These are phyloP conservation scores for Tridacna crocea DNA, from an alignment of 2,888 invertebrate species.

Conservation along the genomic window DNA sequence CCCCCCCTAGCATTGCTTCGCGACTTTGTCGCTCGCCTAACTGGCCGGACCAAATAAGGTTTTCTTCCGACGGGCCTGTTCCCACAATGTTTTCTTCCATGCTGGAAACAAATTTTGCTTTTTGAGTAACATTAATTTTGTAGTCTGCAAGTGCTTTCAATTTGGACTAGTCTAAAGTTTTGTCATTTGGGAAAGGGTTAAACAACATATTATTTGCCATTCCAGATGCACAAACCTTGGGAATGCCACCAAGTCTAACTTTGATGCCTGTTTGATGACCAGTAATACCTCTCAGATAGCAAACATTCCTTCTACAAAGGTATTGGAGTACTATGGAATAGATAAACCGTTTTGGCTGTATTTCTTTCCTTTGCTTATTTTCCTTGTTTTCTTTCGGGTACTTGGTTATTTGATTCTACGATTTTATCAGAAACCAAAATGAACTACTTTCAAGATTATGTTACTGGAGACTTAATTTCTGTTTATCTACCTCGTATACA, in stretches of 20 bases:
- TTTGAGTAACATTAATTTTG: too few species aligned
- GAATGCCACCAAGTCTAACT: constrained; percentile 58
- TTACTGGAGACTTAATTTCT: too few species aligned
- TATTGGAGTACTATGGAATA: constrained; percentile 62
- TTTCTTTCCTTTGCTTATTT: constrained; percentile 65
- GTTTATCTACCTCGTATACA: too few species aligned
- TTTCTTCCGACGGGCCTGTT: too few species aligned
- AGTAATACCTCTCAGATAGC: constrained; percentile 35
- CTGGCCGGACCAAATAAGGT: too few species aligned
- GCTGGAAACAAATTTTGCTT: too few species aligned
- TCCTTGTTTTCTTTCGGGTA: constrained; percentile 62
- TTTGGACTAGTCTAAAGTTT: too few species aligned
- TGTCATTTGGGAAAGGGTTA: not conserved
- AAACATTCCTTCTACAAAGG: constrained; percentile 60
- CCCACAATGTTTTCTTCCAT: too few species aligned
- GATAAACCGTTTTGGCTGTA: constrained; percentile 63
- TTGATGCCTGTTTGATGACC: constrained; percentile 39
- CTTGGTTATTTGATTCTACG: constrained; percentile 67
- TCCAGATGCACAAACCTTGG: constrained; percentile 63
- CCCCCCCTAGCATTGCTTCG: too few species aligned
- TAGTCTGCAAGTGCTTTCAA: too few species aligned
- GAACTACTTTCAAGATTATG: not conserved
- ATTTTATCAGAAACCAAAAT: constrained; percentile 64
- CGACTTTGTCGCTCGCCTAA: too few species aligned
- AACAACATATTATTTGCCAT: not conserved